Conservation (phyloP, 1,140 invertebrate genomes). For the Drosophila equinoxialis region DNA sequence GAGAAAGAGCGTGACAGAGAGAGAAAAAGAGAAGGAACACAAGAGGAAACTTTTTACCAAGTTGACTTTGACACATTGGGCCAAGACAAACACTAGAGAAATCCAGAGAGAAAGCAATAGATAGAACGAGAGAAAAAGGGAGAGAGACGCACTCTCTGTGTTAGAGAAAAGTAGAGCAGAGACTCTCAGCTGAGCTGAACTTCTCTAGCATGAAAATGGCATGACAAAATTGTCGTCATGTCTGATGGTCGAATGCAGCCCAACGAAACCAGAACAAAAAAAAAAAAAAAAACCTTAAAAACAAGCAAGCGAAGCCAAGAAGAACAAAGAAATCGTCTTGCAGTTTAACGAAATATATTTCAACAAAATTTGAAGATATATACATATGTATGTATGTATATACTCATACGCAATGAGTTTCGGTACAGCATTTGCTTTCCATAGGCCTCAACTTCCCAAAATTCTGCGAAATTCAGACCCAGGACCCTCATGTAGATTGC, state of each 20-base stretch:
- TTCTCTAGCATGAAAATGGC: conserved; percentile 58
- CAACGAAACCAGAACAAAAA: background rate
- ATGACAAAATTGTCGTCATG: conserved; percentile 51
- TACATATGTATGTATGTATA: background rate
- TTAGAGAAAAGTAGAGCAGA: conserved; percentile 21
- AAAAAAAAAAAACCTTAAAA: conserved; percentile 11
- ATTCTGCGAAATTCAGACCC: too few relatives aligned
- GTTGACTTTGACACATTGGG: conserved; percentile 79
- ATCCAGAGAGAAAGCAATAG: background rate
- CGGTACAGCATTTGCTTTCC: background rate
- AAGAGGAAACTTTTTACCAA: conserved; percentile 65
- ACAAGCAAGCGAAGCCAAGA: background rate
- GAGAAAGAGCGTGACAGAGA: background rate
- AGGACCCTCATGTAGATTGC: too few relatives aligned
- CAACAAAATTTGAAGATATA: background rate
- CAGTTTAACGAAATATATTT: background rate
- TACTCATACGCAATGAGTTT: background rate
- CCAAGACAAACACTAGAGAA: conserved; percentile 58
- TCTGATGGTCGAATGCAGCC: conserved; percentile 11
- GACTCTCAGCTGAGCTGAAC: conserved; percentile 31
- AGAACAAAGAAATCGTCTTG: background rate
- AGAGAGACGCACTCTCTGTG: background rate
- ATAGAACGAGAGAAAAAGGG: conserved; percentile 6
- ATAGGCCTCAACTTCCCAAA: background rate
- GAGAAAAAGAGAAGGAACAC: background rate